phyloP scores from a whole-genome alignment of 92 coral and sea anemone species.

The Phenganax marumi region DNA sequence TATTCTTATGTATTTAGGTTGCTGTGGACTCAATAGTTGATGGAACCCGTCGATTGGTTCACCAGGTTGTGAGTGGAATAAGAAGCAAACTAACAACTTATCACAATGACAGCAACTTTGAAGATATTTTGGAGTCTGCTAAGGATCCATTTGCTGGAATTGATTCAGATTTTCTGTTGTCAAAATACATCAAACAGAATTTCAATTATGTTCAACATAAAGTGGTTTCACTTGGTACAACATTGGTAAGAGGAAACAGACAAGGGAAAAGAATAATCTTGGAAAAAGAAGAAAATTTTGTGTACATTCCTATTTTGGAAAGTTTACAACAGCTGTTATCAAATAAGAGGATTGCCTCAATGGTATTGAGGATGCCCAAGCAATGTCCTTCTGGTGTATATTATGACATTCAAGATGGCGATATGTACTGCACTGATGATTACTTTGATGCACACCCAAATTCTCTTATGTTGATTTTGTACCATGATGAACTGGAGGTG shows the following conservation, averaged over 20 bases:
- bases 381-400: not conserved
- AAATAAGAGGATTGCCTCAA: not conserved
- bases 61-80: too few relatives aligned
- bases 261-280: not conserved
- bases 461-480: not conserved
- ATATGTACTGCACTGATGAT: not conserved
- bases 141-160: too few relatives aligned
- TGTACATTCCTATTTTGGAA: constrained; percentile 3
- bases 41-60: too few relatives aligned
- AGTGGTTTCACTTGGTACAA: not conserved
- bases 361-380: not conserved
- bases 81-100: too few relatives aligned
- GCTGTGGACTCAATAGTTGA: too few relatives aligned
- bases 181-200: not conserved
- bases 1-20: too few relatives aligned
- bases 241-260: not conserved
- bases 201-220: not conserved
- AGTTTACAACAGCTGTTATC: not conserved
- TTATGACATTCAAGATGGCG: not conserved
- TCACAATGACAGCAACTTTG: too few relatives aligned
- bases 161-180: too few relatives aligned
- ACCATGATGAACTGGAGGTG: constrained; percentile 31
- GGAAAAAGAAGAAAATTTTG: not conserved
- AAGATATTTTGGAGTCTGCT: too few relatives aligned
- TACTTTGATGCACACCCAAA: constrained; percentile 1